Evolutionary conservation across 2,797 vertebrate genomes (phyloP).

Genomic region (Paedocypris micromegethes): DNA sequence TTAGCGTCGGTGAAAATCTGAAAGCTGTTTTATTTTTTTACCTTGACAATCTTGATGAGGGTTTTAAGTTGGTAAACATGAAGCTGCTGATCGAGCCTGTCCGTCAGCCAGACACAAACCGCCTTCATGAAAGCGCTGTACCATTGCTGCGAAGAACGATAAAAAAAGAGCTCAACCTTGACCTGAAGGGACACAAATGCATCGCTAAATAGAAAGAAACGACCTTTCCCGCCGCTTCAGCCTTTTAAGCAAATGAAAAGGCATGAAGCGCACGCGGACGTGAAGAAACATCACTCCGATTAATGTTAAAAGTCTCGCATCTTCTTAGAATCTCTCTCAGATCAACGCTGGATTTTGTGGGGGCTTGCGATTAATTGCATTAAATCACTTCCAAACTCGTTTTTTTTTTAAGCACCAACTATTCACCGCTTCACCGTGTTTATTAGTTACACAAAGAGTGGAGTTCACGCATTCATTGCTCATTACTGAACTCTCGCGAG

Average conservation of each 20-base stretch:
- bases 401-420: not conserved
- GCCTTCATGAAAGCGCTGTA: conserved; percentile 85
- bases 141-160: conserved; percentile 79
- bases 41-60: conserved; percentile 98
- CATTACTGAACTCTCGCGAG: conserved; percentile 17
- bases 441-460: not conserved
- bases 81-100: conserved; percentile 92
- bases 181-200: not conserved
- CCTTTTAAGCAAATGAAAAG: conserved; percentile 10
- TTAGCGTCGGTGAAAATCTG: conserved; percentile 10
- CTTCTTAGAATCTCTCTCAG: not conserved
- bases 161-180: conserved; percentile 27
- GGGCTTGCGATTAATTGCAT: too few species aligned
- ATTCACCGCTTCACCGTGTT: not conserved
- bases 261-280: not conserved
- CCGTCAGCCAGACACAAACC: conserved; percentile 88
- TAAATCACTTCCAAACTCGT: not conserved
- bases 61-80: conserved; percentile 95
- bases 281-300: not conserved
- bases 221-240: not conserved
- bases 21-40: conserved; percentile 55
- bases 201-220: not conserved
- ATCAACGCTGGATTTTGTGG: not conserved
- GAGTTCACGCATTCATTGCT: conserved; percentile 1
- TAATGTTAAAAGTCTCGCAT: not conserved